phyloP scores from a whole-genome alignment of 1,140 invertebrate genomes.

The Diachasma alloeum region DNA sequence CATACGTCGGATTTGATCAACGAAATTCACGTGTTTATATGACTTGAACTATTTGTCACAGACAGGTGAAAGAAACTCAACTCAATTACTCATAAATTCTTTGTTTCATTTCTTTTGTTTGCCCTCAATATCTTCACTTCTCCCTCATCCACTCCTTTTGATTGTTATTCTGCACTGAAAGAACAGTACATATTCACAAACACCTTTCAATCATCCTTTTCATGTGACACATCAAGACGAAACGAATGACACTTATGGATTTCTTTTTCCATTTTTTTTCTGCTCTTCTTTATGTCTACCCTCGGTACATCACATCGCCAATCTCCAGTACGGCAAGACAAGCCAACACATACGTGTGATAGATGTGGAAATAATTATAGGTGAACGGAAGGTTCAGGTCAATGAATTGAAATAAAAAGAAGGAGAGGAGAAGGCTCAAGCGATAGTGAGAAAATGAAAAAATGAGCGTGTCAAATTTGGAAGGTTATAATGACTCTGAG shows the following conservation, averaged over 20 bases:
- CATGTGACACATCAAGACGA: conserved; percentile 8
- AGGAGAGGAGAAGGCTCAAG: background rate
- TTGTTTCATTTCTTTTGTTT: background rate
- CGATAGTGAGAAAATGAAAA: background rate
- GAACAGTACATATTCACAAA: background rate
- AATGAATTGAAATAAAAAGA: conserved; percentile 45
- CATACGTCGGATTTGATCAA: background rate
- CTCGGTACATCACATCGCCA: background rate
- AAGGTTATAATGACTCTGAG: conserved; percentile 57
- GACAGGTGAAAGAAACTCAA: background rate
- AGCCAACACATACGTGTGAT: conserved; percentile 42
- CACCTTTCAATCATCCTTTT: conserved; percentile 29
- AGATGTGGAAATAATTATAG: conserved; percentile 67
- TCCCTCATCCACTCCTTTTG: background rate
- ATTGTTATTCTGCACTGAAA: background rate
- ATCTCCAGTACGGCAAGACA: background rate
- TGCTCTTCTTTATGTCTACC: background rate
- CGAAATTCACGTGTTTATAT: background rate
- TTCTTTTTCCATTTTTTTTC: background rate
- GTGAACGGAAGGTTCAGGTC: conserved; percentile 51
- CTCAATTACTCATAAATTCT: background rate
- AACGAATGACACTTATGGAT: conserved; percentile 1
- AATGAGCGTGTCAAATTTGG: conserved; percentile 61
- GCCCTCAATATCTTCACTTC: background rate
- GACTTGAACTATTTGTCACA: background rate